Conservation (phyloP, 2,888 invertebrate species). For the Tetragonula carbonaria region DNA sequence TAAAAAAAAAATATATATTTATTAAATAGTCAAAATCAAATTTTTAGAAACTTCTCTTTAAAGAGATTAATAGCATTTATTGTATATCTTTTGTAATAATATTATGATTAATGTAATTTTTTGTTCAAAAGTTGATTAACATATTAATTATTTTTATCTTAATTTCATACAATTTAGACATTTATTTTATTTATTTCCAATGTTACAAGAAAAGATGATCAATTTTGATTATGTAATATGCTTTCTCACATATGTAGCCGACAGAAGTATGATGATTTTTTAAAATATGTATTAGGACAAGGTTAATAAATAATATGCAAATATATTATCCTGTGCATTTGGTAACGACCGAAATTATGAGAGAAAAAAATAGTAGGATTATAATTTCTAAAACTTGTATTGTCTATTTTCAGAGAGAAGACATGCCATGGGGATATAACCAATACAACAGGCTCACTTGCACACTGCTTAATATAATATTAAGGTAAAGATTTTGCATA, state of each 20-base stretch:
- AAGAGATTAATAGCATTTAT: background rate
- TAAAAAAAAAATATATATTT: background rate
- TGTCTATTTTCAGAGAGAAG: slow-evolving; percentile 81
- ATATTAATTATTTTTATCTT: slow-evolving; percentile 1
- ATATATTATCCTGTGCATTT: slow-evolving; percentile 50
- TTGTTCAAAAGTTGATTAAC: background rate
- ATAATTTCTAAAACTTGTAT: slow-evolving; percentile 65
- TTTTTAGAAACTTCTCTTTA: background rate
- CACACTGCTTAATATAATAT: slow-evolving; percentile 80
- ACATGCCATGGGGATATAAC: slow-evolving; percentile 64
- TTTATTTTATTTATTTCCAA: slow-evolving; percentile 39
- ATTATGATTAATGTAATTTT: background rate
- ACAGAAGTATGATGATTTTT: slow-evolving; percentile 58
- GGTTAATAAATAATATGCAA: slow-evolving; percentile 61
- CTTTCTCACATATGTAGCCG: slow-evolving; percentile 58
- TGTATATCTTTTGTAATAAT: background rate
- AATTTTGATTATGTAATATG: slow-evolving; percentile 46
- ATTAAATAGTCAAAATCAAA: background rate
- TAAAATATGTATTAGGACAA: slow-evolving; percentile 45
- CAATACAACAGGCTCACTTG: slow-evolving; percentile 69
- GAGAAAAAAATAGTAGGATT: slow-evolving; percentile 16
- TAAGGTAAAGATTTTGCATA: slow-evolving; percentile 83
- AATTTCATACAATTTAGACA: background rate
- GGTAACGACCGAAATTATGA: slow-evolving; percentile 46
- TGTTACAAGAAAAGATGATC: slow-evolving; percentile 53